These are phyloP conservation scores for Andricus quercusramuli DNA, from an alignment of 2,888 invertebrate genomes.

Conservation along the genomic window DNA sequence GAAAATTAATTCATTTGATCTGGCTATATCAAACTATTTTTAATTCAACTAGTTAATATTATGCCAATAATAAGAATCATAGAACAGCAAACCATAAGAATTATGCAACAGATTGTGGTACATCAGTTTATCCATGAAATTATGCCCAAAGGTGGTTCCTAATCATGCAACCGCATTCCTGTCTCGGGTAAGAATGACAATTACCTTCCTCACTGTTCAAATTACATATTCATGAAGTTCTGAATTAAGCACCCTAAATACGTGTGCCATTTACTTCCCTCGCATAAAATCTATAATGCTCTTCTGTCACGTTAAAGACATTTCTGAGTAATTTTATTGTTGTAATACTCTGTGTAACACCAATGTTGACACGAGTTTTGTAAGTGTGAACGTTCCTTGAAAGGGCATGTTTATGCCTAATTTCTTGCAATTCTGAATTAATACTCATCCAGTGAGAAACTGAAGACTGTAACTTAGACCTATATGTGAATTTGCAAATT, in stretches of 20 bases:
- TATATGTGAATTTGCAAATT: too few species aligned
- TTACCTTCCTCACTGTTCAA: slow-evolving; percentile 34
- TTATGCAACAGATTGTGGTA: background rate
- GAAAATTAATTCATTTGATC: too few species aligned
- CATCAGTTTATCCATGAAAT: slow-evolving; percentile 13
- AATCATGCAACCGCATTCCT: slow-evolving; percentile 31
- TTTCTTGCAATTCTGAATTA: background rate
- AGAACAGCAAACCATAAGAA: background rate
- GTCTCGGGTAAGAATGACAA: slow-evolving; percentile 28
- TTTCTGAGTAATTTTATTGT: slow-evolving; percentile 13
- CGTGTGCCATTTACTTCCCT: slow-evolving; percentile 25
- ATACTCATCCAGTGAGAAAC: background rate
- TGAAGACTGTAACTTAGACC: background rate
- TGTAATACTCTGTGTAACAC: background rate
- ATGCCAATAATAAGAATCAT: background rate
- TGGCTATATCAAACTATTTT: too few species aligned
- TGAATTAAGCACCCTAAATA: slow-evolving; percentile 40
- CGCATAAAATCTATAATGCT: slow-evolving; percentile 33
- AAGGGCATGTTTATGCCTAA: background rate
- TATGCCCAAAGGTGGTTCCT: slow-evolving; percentile 1
- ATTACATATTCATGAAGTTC: slow-evolving; percentile 39
- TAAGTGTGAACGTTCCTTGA: background rate
- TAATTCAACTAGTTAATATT: background rate
- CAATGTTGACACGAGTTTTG: background rate
- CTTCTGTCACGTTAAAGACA: slow-evolving; percentile 23